phyloP scores from a whole-genome alignment of 2,797 vertebrate genomes.

The Hippopotamyrus pictus region DNA sequence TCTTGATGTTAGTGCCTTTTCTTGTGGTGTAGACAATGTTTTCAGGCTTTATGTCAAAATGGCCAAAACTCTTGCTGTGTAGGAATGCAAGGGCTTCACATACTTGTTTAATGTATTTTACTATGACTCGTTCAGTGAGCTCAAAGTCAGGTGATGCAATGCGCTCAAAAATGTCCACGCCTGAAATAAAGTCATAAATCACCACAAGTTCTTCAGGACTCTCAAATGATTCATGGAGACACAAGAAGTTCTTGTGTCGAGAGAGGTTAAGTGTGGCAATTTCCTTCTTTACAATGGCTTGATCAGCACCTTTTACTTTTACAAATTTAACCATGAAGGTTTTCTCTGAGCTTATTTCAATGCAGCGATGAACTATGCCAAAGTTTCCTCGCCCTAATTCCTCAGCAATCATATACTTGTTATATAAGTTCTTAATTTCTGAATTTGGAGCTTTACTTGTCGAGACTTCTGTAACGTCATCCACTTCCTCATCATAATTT shows the following conservation, averaged over 20 bases:
- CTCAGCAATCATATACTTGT: slow-evolving; percentile 93
- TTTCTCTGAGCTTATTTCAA: slow-evolving; percentile 83
- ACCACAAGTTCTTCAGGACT: slow-evolving; percentile 93
- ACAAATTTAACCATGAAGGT: slow-evolving; percentile 96
- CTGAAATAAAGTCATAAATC: slow-evolving; percentile 97
- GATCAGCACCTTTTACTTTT: slow-evolving; percentile 95
- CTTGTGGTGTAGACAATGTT: slow-evolving; percentile 91
- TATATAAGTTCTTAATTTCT: slow-evolving; percentile 83
- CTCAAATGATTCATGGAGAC: slow-evolving; percentile 90
- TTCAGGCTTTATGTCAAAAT: slow-evolving; percentile 95
- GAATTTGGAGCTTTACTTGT: slow-evolving; percentile 76
- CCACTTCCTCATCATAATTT: slow-evolving; percentile 94
- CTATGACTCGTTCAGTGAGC: slow-evolving; percentile 83
- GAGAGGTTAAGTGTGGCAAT: slow-evolving; percentile 85
- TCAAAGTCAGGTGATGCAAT: slow-evolving; percentile 82
- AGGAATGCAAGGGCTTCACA: slow-evolving; percentile 88
- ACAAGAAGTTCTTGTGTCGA: slow-evolving; percentile 80
- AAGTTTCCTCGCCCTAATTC: slow-evolving; percentile 92
- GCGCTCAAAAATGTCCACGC: slow-evolving; percentile 91
- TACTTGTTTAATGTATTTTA: slow-evolving; percentile 81
- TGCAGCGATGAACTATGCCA: slow-evolving; percentile 88
- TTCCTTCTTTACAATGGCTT: slow-evolving; percentile 93
- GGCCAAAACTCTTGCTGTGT: slow-evolving; percentile 79
- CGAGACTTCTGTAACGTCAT: slow-evolving; percentile 72
- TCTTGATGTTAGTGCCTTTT: slow-evolving; percentile 81